A percentile compares a stretch with the other conserved stretches of the same genome.
phyloP scores from a whole-genome alignment of 2,888 invertebrate species.

The Plagodis dolabraria region DNA sequence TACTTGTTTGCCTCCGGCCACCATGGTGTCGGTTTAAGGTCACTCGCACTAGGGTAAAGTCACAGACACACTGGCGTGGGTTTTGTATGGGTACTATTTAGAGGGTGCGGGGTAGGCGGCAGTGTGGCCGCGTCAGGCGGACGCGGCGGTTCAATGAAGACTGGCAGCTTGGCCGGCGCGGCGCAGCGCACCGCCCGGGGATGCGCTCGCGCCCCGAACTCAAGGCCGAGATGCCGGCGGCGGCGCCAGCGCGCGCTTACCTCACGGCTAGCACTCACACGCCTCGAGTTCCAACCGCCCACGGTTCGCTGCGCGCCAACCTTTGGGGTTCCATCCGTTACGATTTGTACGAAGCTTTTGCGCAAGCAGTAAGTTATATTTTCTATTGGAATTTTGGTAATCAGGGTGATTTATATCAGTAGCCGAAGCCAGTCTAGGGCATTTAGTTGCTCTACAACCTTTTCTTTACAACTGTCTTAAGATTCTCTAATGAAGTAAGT shows the following conservation, averaged over 20 bases:
- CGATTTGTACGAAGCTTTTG: conserved; percentile 17
- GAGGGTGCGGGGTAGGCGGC: conserved; percentile 49
- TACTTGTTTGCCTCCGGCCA: conserved; percentile 84
- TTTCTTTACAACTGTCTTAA: no score
- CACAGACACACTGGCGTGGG: conserved; percentile 59
- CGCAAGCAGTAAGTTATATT: not conserved
- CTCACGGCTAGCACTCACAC: conserved; percentile 37
- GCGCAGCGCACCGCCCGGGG: conserved; percentile 49
- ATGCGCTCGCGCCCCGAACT: conserved; percentile 59
- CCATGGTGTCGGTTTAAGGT: conserved; percentile 69
- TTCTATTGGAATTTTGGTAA: not conserved
- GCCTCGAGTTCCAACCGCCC: conserved; percentile 27
- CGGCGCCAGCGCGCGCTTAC: conserved; percentile 45
- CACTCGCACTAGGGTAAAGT: conserved; percentile 67
- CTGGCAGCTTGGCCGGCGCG: conserved; percentile 54
- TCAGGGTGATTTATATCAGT: no score
- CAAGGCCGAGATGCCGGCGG: conserved; percentile 48
- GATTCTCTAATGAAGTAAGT: no score
- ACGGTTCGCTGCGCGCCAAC: conserved; percentile 37
- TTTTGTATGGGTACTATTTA: conserved; percentile 35
- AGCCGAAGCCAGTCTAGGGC: no score
- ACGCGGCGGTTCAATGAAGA: conserved; percentile 80
- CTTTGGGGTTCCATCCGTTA: conserved; percentile 34
- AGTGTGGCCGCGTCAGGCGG: conserved; percentile 78
- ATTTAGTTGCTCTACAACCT: no score